Evolutionary conservation across 1,140 invertebrate species (phyloP).

Genomic region (Andrena cerasifolii): DNA sequence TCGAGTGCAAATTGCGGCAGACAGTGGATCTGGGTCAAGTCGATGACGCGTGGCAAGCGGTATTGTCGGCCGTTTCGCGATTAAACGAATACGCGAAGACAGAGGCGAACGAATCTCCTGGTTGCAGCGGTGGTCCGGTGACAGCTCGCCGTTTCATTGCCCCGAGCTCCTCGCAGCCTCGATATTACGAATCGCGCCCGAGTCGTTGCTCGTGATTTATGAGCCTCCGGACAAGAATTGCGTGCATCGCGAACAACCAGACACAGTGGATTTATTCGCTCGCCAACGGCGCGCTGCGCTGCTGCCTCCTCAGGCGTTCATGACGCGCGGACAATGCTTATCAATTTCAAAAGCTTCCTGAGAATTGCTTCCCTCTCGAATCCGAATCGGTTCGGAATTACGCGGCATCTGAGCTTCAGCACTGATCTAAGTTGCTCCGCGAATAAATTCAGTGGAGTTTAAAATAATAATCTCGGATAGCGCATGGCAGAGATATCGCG

Average conservation of each 20-base stretch:
- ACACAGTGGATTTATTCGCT: slow-evolving; percentile 1
- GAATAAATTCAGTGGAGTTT: no score
- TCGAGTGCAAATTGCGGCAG: slow-evolving; percentile 62
- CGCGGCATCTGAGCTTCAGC: neutral
- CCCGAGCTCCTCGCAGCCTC: neutral
- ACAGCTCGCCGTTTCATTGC: slow-evolving; percentile 5
- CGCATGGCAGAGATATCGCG: no score
- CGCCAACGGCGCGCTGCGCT: neutral
- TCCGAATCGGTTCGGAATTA: no score
- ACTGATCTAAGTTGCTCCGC: no score
- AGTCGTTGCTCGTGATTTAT: slow-evolving; percentile 1
- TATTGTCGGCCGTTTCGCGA: slow-evolving; percentile 44
- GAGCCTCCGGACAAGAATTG: slow-evolving; percentile 12
- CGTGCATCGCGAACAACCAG: neutral
- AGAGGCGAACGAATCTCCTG: neutral
- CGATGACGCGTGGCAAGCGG: slow-evolving; percentile 45
- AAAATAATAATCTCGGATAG: neutral
- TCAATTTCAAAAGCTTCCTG: neutral
- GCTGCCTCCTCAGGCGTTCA: neutral
- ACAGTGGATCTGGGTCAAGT: slow-evolving; percentile 64
- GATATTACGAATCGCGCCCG: slow-evolving; percentile 1
- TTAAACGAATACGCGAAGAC: slow-evolving; percentile 57
- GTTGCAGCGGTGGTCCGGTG: neutral
- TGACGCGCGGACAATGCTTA: neutral
- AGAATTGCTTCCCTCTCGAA: no score